These are phyloP conservation scores for Spicauda simplicius DNA, from an alignment of 2,888 invertebrate genomes.

Conservation along the genomic window DNA sequence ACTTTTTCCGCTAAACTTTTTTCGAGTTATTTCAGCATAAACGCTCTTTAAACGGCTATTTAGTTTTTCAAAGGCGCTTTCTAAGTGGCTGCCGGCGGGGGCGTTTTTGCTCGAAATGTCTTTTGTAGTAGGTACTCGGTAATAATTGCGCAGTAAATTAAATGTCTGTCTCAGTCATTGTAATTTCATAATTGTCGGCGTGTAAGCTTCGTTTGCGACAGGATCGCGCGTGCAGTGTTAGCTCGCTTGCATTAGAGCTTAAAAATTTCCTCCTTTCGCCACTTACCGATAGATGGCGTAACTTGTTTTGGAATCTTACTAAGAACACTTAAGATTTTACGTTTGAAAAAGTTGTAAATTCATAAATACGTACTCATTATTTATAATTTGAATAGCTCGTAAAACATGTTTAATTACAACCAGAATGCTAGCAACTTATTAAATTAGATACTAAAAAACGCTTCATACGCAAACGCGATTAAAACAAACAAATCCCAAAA, in stretches of 20 bases:
- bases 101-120: conserved; percentile 69
- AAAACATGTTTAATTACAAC: no score
- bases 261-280: conserved; percentile 38
- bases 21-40: conserved; percentile 76
- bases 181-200: conserved; percentile 66
- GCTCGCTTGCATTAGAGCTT: conserved; percentile 18
- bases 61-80: conserved; percentile 81
- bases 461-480: background rate
- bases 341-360: no score
- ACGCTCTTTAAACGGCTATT: conserved; percentile 78
- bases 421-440: no score
- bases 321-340: background rate
- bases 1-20: conserved; percentile 67
- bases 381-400: no score
- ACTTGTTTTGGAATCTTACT: background rate
- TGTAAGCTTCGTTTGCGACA: conserved; percentile 46
- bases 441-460: background rate
- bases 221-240: conserved; percentile 38
- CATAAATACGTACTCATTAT: no score
- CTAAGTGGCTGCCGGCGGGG: conserved; percentile 71
- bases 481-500: conserved; percentile 10
- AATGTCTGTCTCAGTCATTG: conserved; percentile 62
- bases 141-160: conserved; percentile 76
- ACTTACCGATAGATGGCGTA: conserved; percentile 58
- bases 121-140: conserved; percentile 76